These are phyloP conservation scores for Antrozous pallidus DNA, from an alignment of 2,797 vertebrate genomes.

Conservation along the genomic window DNA sequence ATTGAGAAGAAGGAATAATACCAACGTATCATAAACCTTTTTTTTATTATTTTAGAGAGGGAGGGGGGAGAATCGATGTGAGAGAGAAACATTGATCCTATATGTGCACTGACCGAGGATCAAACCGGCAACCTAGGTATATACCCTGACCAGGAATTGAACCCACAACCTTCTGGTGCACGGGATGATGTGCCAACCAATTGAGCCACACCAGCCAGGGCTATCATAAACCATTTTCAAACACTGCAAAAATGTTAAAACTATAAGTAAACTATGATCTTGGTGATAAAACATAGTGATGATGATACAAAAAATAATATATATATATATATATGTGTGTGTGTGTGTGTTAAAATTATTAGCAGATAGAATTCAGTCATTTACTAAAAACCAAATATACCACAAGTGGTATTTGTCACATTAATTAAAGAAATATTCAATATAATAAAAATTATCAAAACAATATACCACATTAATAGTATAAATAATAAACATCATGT, in stretches of 20 bases:
- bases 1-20: background rate
- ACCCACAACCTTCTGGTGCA: background rate
- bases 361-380: background rate
- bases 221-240: background rate
- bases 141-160: background rate
- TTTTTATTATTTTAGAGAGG: background rate
- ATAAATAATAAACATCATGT: background rate
- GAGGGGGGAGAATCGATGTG: background rate
- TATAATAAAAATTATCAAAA: conserved; percentile 44
- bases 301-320: conserved; percentile 22
- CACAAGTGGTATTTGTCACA: conserved; percentile 1
- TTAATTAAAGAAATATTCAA: conserved; percentile 25
- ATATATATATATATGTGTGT: too few relatives aligned
- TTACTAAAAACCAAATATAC: background rate
- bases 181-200: background rate
- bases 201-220: background rate
- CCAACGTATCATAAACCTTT: background rate
- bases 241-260: conserved; percentile 28
- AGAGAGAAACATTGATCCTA: background rate
- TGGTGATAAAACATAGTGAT: background rate
- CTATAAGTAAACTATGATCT: conserved; percentile 3
- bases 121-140: background rate
- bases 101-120: background rate
- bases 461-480: background rate
- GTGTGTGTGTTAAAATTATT: conserved; percentile 18